phyloP scores from a whole-genome alignment of 2,888 invertebrate genomes.

The Drosophila pseudotakahashii region DNA sequence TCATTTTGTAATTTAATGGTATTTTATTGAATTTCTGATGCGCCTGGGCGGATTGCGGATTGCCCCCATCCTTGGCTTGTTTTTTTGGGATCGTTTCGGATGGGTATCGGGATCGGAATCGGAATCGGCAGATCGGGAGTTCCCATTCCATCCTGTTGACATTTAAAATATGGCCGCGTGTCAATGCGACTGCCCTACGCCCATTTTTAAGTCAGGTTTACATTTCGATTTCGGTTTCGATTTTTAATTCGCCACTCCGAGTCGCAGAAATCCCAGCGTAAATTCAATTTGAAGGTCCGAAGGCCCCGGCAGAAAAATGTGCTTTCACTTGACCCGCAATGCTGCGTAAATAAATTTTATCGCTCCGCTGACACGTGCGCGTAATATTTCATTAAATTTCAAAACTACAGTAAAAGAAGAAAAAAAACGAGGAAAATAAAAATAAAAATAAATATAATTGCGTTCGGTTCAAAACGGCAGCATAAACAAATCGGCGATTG shows the following conservation, averaged over 20 bases:
- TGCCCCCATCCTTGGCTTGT: slow-evolving; percentile 37
- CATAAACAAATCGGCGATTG: slow-evolving; percentile 73
- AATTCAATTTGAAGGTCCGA: slow-evolving; percentile 77
- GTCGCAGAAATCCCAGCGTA: slow-evolving; percentile 54
- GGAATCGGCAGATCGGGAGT: not conserved
- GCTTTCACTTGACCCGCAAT: slow-evolving; percentile 83
- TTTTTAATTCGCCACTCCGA: slow-evolving; percentile 46
- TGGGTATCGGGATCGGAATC: slow-evolving; percentile 1
- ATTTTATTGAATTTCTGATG: slow-evolving; percentile 81
- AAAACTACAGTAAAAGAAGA: slow-evolving; percentile 32
- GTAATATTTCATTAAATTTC: slow-evolving; percentile 75
- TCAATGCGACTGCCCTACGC: slow-evolving; percentile 82
- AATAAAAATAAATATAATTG: slow-evolving; percentile 30
- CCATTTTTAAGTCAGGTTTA: slow-evolving; percentile 80
- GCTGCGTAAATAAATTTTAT: slow-evolving; percentile 82
- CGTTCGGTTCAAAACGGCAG: slow-evolving; percentile 47
- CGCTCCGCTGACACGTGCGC: slow-evolving; percentile 77
- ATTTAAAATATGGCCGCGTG: slow-evolving; percentile 83
- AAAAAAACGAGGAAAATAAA: slow-evolving; percentile 17
- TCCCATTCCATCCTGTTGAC: slow-evolving; percentile 62
- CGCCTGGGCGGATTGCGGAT: slow-evolving; percentile 31
- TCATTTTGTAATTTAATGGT: slow-evolving; percentile 82
- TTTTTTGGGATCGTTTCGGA: slow-evolving; percentile 1
- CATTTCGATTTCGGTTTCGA: slow-evolving; percentile 75
- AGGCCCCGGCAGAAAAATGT: slow-evolving; percentile 67